Base-by-base conservation (phyloP, 2,888 invertebrate genomes). In the Nasonovia ribisnigri region DNA sequence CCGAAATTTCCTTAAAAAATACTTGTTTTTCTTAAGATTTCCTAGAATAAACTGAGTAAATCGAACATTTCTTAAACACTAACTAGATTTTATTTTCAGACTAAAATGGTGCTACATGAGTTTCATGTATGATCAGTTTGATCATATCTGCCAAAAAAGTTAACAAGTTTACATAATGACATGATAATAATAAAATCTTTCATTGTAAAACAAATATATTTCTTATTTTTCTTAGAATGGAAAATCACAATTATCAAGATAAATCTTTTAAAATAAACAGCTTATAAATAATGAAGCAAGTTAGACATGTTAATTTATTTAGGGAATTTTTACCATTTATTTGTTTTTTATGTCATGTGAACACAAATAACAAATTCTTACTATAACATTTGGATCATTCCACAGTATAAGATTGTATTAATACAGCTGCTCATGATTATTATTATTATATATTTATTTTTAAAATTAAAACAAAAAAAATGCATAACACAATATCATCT, bases 391-490 rank as follows among this genome's bases (percentile, higher is more conserved):
- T 26, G 26, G 8, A 26, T 57, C 16, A 54, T 57, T 77, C 77
- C 77, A 20, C 8, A 20, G 11, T n/a, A 77, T 20, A 36, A 77
- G 20, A 77, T 60, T 60, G 36, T 60, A n/a, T 90, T 90, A 48
- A 54, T 26, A 67, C 46, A 90, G 36, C 60, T 67, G 77, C 89
- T 60, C 36, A 24, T 46, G 46, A n/a, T 46, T 90, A 67, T 67
- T 60, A 88, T 88, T n/a, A n/a, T n/a, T 67, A 77, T 20, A 77
- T 77, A 77, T 90, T n/a, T 46, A 89, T 60, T n/a, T 89, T 46
- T n/a, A 42, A 51, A 77, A 51, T 51, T 36, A n/a, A 43, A 90
- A 77, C 36, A 77, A 48, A 36, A 48, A 90, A 46, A 57, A 90
- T 90, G 24, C 36, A 67, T 90, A 90, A 67, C 67, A 60, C 48